Percentiles rank a stretch among this genome's conserved stretches.
Evolutionary conservation across 2,797 vertebrate genomes (phyloP).

Genomic region (Pelodytes ibericus): DNA sequence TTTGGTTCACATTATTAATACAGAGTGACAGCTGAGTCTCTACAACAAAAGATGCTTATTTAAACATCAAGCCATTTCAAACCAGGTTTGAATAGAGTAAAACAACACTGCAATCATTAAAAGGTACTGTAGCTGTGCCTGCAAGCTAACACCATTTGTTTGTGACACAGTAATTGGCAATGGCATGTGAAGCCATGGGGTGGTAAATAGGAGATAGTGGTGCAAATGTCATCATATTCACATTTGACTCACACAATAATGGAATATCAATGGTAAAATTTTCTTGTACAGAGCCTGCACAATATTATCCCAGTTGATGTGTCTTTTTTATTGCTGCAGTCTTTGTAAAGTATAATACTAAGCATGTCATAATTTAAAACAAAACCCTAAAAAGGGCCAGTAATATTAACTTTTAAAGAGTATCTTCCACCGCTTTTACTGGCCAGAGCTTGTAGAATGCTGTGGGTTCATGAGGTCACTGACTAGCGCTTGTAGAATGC

Average conservation of each 20-base stretch:
- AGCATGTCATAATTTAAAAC: too few relatives aligned
- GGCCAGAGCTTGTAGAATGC: too few relatives aligned
- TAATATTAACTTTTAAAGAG: too few relatives aligned
- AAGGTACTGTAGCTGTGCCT: slow-evolving; percentile 9
- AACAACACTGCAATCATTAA: slow-evolving; percentile 16
- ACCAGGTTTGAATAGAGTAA: slow-evolving; percentile 7
- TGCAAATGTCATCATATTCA: not conserved
- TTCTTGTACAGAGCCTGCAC: not conserved
- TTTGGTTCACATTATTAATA: slow-evolving; percentile 16
- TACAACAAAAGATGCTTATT: slow-evolving; percentile 23
- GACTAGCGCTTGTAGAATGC: too few relatives aligned
- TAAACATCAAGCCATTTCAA: slow-evolving; percentile 24
- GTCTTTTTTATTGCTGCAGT: not conserved
- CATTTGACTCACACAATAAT: not conserved
- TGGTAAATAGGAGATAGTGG: slow-evolving; percentile 1
- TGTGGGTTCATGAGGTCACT: too few relatives aligned
- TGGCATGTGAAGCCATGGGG: slow-evolving; percentile 16
- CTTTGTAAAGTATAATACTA: not conserved
- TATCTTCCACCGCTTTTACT: too few relatives aligned
- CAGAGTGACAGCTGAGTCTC: slow-evolving; percentile 18
- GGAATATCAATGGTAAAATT: not conserved
- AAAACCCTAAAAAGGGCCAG: too few relatives aligned
- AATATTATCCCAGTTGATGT: not conserved
- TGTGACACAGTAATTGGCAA: slow-evolving; percentile 18
- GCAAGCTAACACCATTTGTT: not conserved